phyloP scores from a whole-genome alignment of 2,113 vertebrate species.

The Microtus oregoni region DNA sequence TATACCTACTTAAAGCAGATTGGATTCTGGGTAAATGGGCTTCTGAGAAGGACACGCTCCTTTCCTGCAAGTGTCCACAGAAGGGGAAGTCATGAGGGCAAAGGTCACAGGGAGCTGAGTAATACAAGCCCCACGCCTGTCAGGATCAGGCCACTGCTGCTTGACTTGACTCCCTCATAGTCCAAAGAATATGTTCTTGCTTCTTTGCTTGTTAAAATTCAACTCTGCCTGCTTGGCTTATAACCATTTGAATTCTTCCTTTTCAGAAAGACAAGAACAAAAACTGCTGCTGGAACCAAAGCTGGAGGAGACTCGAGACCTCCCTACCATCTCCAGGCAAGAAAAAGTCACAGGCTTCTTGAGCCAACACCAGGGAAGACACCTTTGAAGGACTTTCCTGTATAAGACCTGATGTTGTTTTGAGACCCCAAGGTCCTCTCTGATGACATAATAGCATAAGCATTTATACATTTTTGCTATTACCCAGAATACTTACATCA shows the following conservation, averaged over 20 bases:
- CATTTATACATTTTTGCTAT: background rate
- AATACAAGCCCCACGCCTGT: background rate
- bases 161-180: too few relatives aligned
- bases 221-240: background rate
- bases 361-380: background rate
- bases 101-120: background rate
- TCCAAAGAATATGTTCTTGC: background rate
- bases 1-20: background rate
- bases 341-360: background rate
- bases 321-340: background rate
- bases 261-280: background rate
- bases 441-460: background rate
- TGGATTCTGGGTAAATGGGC: background rate
- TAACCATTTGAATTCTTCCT: background rate
- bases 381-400: background rate
- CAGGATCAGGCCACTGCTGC: background rate
- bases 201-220: background rate
- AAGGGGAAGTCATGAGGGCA: background rate
- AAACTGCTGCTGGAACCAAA: background rate
- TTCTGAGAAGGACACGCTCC: background rate
- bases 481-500: background rate
- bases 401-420: background rate
- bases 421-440: background rate
- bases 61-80: background rate
- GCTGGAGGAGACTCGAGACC: background rate